Evolutionary conservation across 2,797 vertebrate species (phyloP).

Genomic region (Sparidentex hasta): DNA sequence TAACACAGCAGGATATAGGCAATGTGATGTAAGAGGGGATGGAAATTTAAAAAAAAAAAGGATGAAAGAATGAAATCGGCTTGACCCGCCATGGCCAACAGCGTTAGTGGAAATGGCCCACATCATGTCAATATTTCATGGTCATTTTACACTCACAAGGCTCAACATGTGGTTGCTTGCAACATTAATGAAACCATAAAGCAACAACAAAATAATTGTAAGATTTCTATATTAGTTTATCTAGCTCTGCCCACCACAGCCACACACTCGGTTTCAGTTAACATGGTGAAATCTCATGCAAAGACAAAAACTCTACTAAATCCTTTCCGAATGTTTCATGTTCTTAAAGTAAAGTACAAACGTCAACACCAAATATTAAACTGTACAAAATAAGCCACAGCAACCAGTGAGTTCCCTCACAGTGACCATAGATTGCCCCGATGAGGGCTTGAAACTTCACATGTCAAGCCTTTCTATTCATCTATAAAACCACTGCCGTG

Average conservation of each 20-base stretch:
- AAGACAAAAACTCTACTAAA: constrained; percentile 1
- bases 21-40: neutral
- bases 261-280: constrained; percentile 16
- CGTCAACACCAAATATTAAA: constrained; percentile 18
- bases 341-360: constrained; percentile 1
- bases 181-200: neutral
- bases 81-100: too few species aligned
- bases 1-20: neutral
- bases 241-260: constrained; percentile 12
- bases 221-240: constrained; percentile 32
- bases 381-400: constrained; percentile 27
- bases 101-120: too few species aligned
- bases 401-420: constrained; percentile 13
- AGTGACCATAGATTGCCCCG: neutral
- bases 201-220: neutral
- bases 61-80: too few species aligned
- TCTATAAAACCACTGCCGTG: neutral
- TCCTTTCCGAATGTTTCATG: neutral
- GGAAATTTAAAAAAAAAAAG: neutral
- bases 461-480: constrained; percentile 28
- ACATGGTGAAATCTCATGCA: constrained; percentile 17
- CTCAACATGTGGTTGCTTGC: neutral
- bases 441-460: neutral
- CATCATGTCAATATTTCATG: neutral
- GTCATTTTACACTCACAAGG: neutral